These are phyloP conservation scores for Thecocarcelia acutangulata DNA, from an alignment of 2,888 invertebrate species.

Conservation along the genomic window DNA sequence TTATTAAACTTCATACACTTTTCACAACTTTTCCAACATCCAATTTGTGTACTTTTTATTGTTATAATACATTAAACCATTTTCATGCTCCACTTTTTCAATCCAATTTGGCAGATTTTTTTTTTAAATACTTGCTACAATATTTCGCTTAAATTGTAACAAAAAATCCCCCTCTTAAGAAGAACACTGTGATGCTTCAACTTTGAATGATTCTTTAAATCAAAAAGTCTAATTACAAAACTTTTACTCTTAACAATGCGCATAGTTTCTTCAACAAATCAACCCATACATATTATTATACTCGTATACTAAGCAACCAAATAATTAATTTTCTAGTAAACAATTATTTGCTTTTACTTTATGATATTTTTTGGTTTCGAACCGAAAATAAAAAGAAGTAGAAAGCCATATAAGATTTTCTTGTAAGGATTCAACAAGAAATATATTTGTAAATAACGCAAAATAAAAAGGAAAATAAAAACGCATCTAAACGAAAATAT, in stretches of 20 bases:
- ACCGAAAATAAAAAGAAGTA: no score
- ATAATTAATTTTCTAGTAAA: conserved; percentile 54
- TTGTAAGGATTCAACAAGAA: conserved; percentile 54
- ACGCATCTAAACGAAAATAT: conserved; percentile 18
- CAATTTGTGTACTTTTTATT: no score
- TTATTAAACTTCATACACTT: background rate
- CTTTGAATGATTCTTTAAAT: no score
- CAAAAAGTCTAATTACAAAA: no score
- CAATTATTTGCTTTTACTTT: conserved; percentile 17
- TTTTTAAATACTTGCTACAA: no score
- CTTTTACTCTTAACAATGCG: background rate
- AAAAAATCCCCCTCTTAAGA: no score
- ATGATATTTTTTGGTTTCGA: conserved; percentile 6
- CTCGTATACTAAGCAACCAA: conserved; percentile 25
- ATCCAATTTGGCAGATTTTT: no score
- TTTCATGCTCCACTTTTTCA: no score
- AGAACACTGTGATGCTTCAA: no score
- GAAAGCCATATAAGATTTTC: conserved; percentile 29
- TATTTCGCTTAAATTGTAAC: no score
- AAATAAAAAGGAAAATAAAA: conserved; percentile 51
- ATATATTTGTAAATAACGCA: conserved; percentile 5
- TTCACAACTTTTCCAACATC: no score
- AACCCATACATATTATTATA: background rate
- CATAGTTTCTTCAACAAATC: background rate
- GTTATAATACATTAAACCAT: no score